Percentiles rank a stretch among this genome's conserved stretches.
phyloP scores from a whole-genome alignment of 2,113 vertebrate species.

The Hemicordylus capensis region DNA sequence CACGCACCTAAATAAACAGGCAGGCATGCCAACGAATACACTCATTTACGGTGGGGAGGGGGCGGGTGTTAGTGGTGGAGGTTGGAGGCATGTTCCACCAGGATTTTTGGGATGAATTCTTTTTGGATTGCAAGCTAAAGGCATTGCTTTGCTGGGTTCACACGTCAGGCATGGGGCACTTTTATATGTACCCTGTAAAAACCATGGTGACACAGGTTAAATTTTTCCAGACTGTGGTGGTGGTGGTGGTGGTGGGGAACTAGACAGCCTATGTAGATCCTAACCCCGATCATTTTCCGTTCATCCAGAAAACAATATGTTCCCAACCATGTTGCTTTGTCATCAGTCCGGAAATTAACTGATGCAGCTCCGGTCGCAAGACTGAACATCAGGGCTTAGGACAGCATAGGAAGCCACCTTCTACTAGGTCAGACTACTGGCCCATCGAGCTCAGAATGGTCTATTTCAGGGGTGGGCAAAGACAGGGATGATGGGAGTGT shows the following conservation, averaged over 20 bases:
- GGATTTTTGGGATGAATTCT: slow-evolving; percentile 32
- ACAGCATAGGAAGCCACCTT: no score
- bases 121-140: slow-evolving; percentile 22
- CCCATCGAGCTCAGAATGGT: no score
- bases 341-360: neutral
- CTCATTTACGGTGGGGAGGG: slow-evolving; percentile 37
- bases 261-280: neutral
- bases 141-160: slow-evolving; percentile 11
- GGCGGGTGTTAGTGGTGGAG: slow-evolving; percentile 52
- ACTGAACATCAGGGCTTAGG: neutral
- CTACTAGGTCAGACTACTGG: no score
- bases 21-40: slow-evolving; percentile 64
- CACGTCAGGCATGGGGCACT: neutral
- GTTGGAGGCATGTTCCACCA: slow-evolving; percentile 38
- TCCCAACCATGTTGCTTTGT: neutral
- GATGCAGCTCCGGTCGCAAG: neutral
- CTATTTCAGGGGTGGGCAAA: no score
- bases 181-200: neutral
- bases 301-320: slow-evolving; percentile 1
- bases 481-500: no score
- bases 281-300: neutral
- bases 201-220: neutral
- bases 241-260: neutral
- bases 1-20: slow-evolving; percentile 77
- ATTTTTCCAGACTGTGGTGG: neutral